These are phyloP conservation scores for Liopterus haemorrhoidalis DNA, from an alignment of 2,888 invertebrate species.

Conservation along the genomic window DNA sequence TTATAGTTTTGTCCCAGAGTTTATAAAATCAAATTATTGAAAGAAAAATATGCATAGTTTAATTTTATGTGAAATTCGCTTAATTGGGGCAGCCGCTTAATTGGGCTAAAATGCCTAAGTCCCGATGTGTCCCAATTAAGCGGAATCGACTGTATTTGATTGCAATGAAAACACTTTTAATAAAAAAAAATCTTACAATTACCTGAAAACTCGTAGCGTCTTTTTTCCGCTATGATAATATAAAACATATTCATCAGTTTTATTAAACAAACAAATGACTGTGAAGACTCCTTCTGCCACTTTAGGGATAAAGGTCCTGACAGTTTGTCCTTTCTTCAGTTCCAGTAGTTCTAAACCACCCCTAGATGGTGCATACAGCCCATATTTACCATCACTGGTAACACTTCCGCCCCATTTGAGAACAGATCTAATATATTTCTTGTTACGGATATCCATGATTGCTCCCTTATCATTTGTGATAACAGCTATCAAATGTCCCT, in stretches of 20 bases:
- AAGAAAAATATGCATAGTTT: no score
- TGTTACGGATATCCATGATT: conserved; percentile 82
- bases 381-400: conserved; percentile 81
- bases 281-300: conserved; percentile 97
- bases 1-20: no score
- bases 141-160: no score
- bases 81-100: no score
- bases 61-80: no score
- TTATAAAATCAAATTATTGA: no score
- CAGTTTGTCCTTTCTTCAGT: conserved; percentile 79
- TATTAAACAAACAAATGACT: conserved; percentile 89
- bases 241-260: conserved; percentile 88
- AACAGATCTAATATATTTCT: conserved; percentile 79
- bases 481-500: conserved; percentile 77
- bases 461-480: conserved; percentile 87
- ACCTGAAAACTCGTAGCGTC: conserved; percentile 88
- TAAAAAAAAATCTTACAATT: conserved; percentile 27
- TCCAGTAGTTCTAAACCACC: conserved; percentile 92
- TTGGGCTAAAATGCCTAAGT: no score
- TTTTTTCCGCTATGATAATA: conserved; percentile 96
- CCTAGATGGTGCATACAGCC: conserved; percentile 85
- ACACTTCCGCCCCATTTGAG: conserved; percentile 89
- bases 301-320: conserved; percentile 85
- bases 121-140: no score
- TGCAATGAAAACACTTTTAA: background rate